Conservation (phyloP, 2,113 vertebrate genomes). For the Deroptyus accipitrinus region DNA sequence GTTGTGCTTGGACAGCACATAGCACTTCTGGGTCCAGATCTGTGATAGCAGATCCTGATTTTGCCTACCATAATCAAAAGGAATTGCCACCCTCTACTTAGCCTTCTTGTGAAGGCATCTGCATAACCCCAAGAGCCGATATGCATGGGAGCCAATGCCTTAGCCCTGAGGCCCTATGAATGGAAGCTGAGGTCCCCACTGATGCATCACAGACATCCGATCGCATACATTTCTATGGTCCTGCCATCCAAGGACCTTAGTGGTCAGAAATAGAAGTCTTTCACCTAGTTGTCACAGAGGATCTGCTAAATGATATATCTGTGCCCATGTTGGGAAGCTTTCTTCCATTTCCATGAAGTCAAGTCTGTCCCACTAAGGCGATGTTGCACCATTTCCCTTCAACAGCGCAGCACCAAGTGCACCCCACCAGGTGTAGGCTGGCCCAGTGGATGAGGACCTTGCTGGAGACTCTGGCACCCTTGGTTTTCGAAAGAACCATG, state of each 20-base stretch:
- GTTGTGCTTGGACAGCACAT: neutral
- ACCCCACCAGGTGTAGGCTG: neutral
- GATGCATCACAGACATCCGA: neutral
- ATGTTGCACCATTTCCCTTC: neutral
- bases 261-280: neutral
- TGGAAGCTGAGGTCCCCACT: neutral
- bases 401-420: neutral
- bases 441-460: neutral
- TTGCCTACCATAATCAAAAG: neutral
- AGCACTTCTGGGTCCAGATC: neutral
- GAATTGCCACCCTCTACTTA: neutral
- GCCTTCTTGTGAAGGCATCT: neutral
- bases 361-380: neutral
- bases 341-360: neutral
- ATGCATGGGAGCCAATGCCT: fast-evolving
- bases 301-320: fast-evolving
- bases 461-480: neutral
- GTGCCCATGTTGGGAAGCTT: fast-evolving
- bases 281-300: neutral
- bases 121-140: fast-evolving
- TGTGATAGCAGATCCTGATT: neutral
- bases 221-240: neutral
- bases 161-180: neutral
- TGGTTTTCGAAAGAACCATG: neutral
- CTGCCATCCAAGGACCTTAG: neutral